Conservation (phyloP, 2,113 vertebrate species). For the Tragelaphus buxtoni region DNA sequence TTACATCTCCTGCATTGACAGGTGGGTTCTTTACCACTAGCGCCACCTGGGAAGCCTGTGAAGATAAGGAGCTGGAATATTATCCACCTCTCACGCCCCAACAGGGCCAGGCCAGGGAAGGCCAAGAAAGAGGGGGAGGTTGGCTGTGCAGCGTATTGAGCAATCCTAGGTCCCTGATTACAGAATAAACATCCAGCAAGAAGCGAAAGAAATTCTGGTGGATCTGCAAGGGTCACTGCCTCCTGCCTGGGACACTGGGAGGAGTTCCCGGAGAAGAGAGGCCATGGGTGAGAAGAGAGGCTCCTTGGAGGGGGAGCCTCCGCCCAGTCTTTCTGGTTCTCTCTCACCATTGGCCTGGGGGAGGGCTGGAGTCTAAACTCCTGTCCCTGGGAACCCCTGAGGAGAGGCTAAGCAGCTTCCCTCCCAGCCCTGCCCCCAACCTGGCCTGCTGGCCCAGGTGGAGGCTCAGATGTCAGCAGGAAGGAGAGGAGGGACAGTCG, state of each 20-base stretch:
- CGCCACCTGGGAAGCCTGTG: background rate
- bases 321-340: background rate
- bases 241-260: background rate
- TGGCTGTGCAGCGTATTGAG: conserved; percentile 51
- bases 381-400: background rate
- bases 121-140: conserved; percentile 30
- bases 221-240: background rate
- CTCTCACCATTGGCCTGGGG: background rate
- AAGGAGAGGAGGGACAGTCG: conserved; percentile 47
- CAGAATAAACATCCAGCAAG: conserved; percentile 38
- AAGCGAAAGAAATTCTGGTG: background rate
- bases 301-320: background rate
- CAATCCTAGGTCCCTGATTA: conserved; percentile 40
- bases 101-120: background rate
- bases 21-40: background rate
- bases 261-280: background rate
- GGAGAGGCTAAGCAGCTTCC: background rate
- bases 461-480: conserved; percentile 57
- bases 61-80: background rate
- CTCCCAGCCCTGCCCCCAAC: background rate
- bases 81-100: background rate
- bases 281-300: background rate
- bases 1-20: background rate
- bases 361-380: background rate
- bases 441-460: conserved; percentile 7